Base-by-base conservation (phyloP, 2,113 vertebrate species). In the Sylvia atricapilla region DNA sequence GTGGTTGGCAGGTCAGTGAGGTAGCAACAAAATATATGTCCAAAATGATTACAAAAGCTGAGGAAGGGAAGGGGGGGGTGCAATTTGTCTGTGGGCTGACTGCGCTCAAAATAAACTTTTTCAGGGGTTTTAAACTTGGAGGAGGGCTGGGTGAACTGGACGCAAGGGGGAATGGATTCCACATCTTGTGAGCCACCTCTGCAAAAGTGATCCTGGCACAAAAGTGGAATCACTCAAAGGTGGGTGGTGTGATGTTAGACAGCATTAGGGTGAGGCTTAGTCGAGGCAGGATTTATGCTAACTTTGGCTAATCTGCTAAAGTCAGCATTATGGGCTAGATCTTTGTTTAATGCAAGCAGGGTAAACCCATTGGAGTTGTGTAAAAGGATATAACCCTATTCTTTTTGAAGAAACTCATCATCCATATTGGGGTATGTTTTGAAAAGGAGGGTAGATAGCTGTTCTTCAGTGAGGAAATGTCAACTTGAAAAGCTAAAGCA, bases 51-150 rank as follows among this genome's bases (percentile, higher is more conserved):
- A 31, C 46, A 53, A 76, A 93, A 87, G 43, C 58, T 69, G 85
- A 87, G 72, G 24, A 87, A 91, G 58, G 66, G 41, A 68, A 37
- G n/a, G 22, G 35, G 35, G 66, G 63, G n/a, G 4, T 84, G 56
- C 59, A 58, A 83, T 64, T 95, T 95, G 47, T 66, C 72, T 90
- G 84, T 96, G 91, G 85, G 82, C 92, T 95, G 93, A 95, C 90
- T 91, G 62, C 62, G 0, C 91, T 97, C 91, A 87, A 95, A 95
- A 95, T 95, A 77, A 86, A 96, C 85, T 97, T 97, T 97, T 95
- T 90, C 93, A 96, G 95, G 90, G 95, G 94, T 97, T 95, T 95
- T 95, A 96, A 94, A n/a, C 90, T 94, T 95, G 94, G 68, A 95
- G 94, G 90, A 96, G 95, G 94, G 94, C 94, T 96, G 93, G 95